Conservation (phyloP, 1,140 invertebrate genomes). For the Magallana gigas region DNA sequence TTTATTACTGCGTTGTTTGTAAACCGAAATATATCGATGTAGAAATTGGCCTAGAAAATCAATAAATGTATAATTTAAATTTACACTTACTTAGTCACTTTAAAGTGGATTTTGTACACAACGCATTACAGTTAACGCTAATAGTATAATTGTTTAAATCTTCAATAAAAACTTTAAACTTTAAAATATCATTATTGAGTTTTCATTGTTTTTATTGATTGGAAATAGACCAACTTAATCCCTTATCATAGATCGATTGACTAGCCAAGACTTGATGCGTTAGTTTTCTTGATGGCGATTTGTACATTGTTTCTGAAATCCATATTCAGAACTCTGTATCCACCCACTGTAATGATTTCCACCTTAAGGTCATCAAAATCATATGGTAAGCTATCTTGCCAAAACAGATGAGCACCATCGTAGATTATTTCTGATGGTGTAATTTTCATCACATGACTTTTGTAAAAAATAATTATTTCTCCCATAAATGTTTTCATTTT, state of each 20-base stretch:
- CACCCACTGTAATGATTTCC: neutral
- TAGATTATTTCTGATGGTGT: constrained; percentile 44
- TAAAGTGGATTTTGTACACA: too few relatives aligned
- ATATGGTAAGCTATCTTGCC: constrained; percentile 44
- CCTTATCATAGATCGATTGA: neutral
- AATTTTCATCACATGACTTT: neutral
- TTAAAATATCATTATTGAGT: too few relatives aligned
- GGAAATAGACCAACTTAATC: too few relatives aligned
- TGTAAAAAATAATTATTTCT: constrained; percentile 21
- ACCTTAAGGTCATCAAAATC: constrained; percentile 24
- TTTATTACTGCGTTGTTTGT: neutral
- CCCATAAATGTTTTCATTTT: constrained; percentile 45
- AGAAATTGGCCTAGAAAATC: constrained; percentile 49
- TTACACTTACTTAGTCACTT: too few relatives aligned
- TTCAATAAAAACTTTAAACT: too few relatives aligned
- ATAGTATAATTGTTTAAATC: too few relatives aligned
- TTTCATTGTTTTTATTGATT: too few relatives aligned
- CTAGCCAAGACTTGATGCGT: constrained; percentile 47
- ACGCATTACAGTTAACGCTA: too few relatives aligned
- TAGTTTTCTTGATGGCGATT: constrained; percentile 47
- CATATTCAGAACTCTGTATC: constrained; percentile 43
- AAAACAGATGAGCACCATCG: constrained; percentile 44
- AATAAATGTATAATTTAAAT: too few relatives aligned
- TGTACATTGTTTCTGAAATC: constrained; percentile 54
- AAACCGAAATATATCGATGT: constrained; percentile 40